These are phyloP conservation scores for Ethmia dodecea DNA, from an alignment of 2,888 invertebrate species.

Conservation along the genomic window DNA sequence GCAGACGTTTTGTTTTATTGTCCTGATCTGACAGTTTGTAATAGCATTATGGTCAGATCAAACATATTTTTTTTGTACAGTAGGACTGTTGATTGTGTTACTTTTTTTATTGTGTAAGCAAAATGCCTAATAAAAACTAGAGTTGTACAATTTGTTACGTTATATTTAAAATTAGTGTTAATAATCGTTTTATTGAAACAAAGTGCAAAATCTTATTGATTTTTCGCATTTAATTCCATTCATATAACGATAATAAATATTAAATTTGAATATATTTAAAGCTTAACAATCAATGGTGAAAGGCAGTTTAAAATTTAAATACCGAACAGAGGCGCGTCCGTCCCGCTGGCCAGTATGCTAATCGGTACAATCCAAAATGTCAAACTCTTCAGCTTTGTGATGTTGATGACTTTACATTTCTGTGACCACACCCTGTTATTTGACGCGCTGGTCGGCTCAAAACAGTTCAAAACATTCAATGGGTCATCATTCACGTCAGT, in stretches of 20 bases:
- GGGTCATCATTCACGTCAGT: constrained; percentile 25
- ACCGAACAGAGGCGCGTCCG: constrained; percentile 36
- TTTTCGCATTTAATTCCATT: too few relatives aligned
- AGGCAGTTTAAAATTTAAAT: constrained; percentile 56
- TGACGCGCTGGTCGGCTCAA: constrained; percentile 33
- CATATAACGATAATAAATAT: too few relatives aligned
- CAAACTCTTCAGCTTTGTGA: constrained; percentile 46
- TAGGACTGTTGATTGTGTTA: too few relatives aligned
- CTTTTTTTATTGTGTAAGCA: too few relatives aligned
- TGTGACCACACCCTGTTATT: constrained; percentile 56
- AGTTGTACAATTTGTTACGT: neutral
- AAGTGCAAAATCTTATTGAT: too few relatives aligned
- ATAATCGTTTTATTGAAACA: neutral
- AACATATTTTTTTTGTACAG: constrained; percentile 1
- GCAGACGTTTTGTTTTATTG: constrained; percentile 56
- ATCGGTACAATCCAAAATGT: constrained; percentile 56
- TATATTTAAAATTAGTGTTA: neutral
- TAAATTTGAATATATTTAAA: too few relatives aligned
- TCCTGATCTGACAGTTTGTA: constrained; percentile 38
- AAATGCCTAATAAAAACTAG: neutral
- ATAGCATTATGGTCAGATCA: constrained; percentile 9
- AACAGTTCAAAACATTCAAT: constrained; percentile 43
- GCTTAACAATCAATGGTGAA: constrained; percentile 32
- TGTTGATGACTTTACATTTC: constrained; percentile 67
- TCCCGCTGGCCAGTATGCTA: constrained; percentile 64